A percentile compares a stretch with the other conserved stretches of the same genome.
Evolutionary conservation across 1,140 invertebrate genomes (phyloP).

Genomic region (Nylanderia fulva): DNA sequence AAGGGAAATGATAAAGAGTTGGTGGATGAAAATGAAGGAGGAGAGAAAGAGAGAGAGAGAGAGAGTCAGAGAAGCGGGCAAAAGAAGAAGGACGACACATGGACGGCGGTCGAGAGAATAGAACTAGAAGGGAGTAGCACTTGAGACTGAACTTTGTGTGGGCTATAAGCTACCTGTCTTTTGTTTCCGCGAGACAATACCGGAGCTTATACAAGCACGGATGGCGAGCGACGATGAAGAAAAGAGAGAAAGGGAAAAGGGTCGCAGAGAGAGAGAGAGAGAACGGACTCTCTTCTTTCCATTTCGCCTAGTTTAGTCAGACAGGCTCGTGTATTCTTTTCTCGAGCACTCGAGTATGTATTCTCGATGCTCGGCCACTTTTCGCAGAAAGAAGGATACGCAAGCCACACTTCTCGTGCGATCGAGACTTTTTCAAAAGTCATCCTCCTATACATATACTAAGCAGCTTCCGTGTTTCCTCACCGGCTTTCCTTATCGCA

Average conservation of each 20-base stretch:
- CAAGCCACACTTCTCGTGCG: conserved; percentile 61
- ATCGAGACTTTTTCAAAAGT: conserved; percentile 51
- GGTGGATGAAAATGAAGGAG: not conserved
- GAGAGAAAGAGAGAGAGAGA: too few species aligned
- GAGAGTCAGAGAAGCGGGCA: conserved; percentile 12
- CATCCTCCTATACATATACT: not conserved
- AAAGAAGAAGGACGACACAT: conserved; percentile 28
- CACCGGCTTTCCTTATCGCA: not conserved
- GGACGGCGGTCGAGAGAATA: conserved; percentile 47
- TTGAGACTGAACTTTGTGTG: conserved; percentile 80
- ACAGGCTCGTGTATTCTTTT: conserved; percentile 62
- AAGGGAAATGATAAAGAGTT: not conserved
- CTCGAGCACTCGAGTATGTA: conserved; percentile 48
- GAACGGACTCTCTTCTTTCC: conserved; percentile 66
- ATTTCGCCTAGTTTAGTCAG: conserved; percentile 69
- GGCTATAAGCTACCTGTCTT: conserved; percentile 79
- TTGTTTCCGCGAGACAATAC: conserved; percentile 80
- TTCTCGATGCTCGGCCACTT: conserved; percentile 65
- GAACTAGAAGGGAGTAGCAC: conserved; percentile 65
- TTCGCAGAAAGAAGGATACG: conserved; percentile 27
- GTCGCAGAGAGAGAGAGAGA: too few species aligned
- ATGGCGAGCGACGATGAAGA: conserved; percentile 8
- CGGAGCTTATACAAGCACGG: conserved; percentile 74
- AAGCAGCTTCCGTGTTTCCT: not conserved
- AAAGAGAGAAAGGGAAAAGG: not conserved